Evolutionary conservation across 2,888 invertebrate species (phyloP).

Genomic region (Agonum fuliginosum): DNA sequence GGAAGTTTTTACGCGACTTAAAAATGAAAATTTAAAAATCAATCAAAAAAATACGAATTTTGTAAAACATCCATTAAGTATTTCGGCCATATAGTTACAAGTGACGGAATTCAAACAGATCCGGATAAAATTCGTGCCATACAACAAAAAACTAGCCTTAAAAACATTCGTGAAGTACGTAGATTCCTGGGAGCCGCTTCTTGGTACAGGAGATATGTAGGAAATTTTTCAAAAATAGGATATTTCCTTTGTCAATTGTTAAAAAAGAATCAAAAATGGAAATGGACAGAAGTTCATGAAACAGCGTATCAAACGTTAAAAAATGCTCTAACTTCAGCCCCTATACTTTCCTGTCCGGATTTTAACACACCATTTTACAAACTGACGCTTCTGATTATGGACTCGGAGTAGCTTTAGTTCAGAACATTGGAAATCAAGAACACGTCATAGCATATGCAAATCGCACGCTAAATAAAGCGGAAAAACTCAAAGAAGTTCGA

Average conservation of each 20-base stretch:
- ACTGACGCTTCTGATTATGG: conserved; percentile 12
- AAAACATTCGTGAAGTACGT: too few relatives aligned
- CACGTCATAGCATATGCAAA: conserved; percentile 1
- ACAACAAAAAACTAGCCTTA: too few relatives aligned
- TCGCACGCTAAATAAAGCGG: not conserved
- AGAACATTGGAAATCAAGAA: not conserved
- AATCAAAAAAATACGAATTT: not conserved
- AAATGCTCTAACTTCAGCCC: too few relatives aligned
- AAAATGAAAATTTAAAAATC: not conserved
- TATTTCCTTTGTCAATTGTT: not conserved
- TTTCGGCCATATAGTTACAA: too few relatives aligned
- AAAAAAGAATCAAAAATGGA: conserved; percentile 36
- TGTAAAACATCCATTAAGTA: too few relatives aligned
- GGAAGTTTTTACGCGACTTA: too few relatives aligned
- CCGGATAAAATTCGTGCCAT: too few relatives aligned
- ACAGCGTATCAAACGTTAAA: not conserved
- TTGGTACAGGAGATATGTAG: not conserved
- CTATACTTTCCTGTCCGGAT: conserved; percentile 11
- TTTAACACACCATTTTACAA: conserved; percentile 7
- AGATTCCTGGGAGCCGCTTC: too few relatives aligned
- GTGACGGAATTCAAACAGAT: too few relatives aligned
- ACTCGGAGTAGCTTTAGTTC: not conserved
- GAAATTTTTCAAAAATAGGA: not conserved
- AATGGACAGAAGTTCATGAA: conserved; percentile 3
- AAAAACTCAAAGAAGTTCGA: too few relatives aligned